These are phyloP conservation scores for Stenodema calcarata DNA, from an alignment of 2,888 invertebrate species.

Conservation along the genomic window DNA sequence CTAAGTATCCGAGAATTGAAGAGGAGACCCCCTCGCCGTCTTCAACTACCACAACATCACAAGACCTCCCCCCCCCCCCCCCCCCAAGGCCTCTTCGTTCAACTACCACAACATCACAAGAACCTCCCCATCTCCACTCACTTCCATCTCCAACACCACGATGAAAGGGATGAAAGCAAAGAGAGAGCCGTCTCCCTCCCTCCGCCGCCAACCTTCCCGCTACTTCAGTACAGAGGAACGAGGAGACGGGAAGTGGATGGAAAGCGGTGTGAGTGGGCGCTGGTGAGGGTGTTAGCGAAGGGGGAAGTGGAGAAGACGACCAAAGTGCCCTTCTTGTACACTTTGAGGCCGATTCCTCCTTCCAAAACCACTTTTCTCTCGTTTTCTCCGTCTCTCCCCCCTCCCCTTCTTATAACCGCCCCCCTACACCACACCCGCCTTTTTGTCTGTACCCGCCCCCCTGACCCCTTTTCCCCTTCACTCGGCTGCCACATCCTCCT, in stretches of 20 bases:
- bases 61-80: background rate
- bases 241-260: background rate
- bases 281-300: background rate
- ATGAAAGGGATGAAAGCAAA: background rate
- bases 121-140: background rate
- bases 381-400: background rate
- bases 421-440: no score
- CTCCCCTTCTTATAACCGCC: background rate
- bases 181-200: background rate
- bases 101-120: background rate
- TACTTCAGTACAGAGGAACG: background rate
- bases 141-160: no score
- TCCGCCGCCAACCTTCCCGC: background rate
- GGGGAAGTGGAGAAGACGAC: background rate
- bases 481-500: background rate
- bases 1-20: background rate
- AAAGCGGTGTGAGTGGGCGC: background rate
- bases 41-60: no score
- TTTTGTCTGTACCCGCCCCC: background rate
- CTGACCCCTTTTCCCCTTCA: background rate
- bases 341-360: background rate
- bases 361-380: constrained; percentile 4
- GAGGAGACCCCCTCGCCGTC: background rate
- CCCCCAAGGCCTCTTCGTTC: no score
- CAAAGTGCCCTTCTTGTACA: background rate